These are phyloP conservation scores for Leptura quadrifasciata DNA, from an alignment of 2,888 invertebrate genomes.

Conservation along the genomic window DNA sequence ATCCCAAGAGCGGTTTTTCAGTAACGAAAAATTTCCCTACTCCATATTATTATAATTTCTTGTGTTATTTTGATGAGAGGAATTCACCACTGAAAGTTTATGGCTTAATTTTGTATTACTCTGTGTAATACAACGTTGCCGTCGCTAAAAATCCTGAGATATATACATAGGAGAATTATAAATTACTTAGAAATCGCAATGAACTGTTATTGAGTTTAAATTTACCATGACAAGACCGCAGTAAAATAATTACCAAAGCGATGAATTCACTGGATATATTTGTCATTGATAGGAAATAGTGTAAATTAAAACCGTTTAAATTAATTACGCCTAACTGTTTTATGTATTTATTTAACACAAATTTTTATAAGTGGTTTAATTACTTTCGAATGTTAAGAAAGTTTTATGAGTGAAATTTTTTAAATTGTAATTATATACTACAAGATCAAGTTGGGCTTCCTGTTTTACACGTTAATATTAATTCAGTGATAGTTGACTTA, in stretches of 20 bases:
- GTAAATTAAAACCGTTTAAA: background rate
- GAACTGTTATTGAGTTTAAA: background rate
- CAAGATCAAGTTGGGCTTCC: background rate
- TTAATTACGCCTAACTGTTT: background rate
- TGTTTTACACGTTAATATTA: too few relatives aligned
- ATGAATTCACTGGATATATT: background rate
- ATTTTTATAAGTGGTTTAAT: background rate
- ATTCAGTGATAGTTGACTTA: too few relatives aligned
- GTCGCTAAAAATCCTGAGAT: too few relatives aligned
- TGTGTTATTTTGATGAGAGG: too few relatives aligned
- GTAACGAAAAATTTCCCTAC: too few relatives aligned
- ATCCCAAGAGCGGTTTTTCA: too few relatives aligned
- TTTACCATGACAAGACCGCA: background rate
- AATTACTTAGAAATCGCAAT: background rate
- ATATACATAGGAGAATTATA: too few relatives aligned
- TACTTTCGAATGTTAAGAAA: conserved; percentile 4
- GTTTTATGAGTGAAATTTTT: background rate
- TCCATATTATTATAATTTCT: too few relatives aligned
- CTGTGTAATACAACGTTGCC: too few relatives aligned
- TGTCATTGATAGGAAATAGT: background rate
- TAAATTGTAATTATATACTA: background rate
- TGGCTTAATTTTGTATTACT: too few relatives aligned
- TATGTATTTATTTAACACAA: background rate
- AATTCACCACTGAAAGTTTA: too few relatives aligned
- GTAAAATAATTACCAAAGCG: background rate